Base-by-base conservation (phyloP, 2,888 invertebrate genomes). In the Leptinotarsa juncta region DNA sequence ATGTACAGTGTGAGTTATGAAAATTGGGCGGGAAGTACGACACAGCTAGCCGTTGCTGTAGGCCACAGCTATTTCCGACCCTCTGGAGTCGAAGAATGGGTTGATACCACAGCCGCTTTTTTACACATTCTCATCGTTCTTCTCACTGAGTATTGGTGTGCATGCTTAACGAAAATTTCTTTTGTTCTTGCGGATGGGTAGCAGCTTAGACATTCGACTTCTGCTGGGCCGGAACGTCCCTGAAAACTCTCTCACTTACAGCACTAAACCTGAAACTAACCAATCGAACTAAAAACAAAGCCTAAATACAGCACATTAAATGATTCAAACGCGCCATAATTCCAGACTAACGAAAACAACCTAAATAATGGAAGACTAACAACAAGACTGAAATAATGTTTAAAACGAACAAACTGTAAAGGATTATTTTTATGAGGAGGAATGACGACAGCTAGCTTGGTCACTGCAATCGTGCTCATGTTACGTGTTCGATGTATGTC, bases 1-100 rank as follows among this genome's bases (percentile, higher is more conserved):
- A 20, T 76, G 71, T 60, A 53, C 20, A 66, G 65, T 70, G 73
- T 72, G 70, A 62, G 66, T 57, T 49, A 18, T 73, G 73, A 67
- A 71, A 74, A 71, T 74, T 77, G 79, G 86, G 85, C 84, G 87
- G 88, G 88, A 88, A 88, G 87, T 88, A 88, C 88, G 83, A 87
- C 90, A 89, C 91, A 91, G 91, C 90, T 91, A 90, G 91, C 91
- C 91, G 92, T 91, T 92, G 91, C 91, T 91, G 92, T 92, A 89
- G 91, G 90, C 91, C 91, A 89, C 89, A 88, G 85, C 87, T 84
- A 85, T 84, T 78, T 87, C 86, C 86, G 87, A 86, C 85, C 87
- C 85, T 86, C 85, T 85, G 85, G 87, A 88, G 88, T 87, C 88
- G 87, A 87, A 86, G 80, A 79, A 78, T 78, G 76, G 83, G 86